Conservation (phyloP, 2,113 vertebrate species). For the Empidonax traillii region DNA sequence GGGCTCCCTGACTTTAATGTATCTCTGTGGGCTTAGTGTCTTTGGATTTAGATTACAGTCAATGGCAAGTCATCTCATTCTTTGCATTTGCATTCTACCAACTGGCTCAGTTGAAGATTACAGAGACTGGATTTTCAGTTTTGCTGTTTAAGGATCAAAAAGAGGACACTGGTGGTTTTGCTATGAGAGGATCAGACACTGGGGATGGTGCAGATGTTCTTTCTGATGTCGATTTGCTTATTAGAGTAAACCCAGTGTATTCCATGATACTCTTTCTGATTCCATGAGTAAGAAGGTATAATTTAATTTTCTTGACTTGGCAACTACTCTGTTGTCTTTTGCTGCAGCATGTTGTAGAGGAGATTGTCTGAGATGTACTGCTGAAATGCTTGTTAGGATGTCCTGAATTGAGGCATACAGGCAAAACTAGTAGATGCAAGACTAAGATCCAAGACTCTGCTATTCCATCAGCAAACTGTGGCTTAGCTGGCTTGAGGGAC, state of each 20-base stretch:
- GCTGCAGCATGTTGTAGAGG: background rate
- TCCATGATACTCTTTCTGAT: background rate
- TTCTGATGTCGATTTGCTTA: background rate
- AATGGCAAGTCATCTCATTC: slow-evolving; percentile 6
- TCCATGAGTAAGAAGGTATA: background rate
- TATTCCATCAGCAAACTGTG: background rate
- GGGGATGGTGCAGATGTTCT: background rate
- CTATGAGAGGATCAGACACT: background rate
- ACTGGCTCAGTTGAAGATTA: slow-evolving; percentile 1
- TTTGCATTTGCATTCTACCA: slow-evolving; percentile 9
- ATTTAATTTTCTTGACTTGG: background rate
- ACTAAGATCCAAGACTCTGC: background rate
- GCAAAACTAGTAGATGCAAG: background rate
- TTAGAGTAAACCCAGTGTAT: background rate
- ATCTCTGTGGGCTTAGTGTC: slow-evolving; percentile 28
- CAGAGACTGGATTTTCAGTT: slow-evolving; percentile 19
- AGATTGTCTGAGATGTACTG: background rate
- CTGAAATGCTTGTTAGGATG: background rate
- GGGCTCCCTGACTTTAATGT: slow-evolving; percentile 14
- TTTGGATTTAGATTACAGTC: slow-evolving; percentile 37
- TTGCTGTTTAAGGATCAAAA: slow-evolving; percentile 23
- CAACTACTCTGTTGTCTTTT: background rate
- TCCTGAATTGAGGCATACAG: background rate
- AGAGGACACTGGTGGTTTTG: background rate
- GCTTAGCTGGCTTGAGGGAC: background rate